Percentiles rank a stretch among this genome's conserved stretches.
phyloP scores from a whole-genome alignment of 2,113 vertebrate species.

The Antidorcas marsupialis region DNA sequence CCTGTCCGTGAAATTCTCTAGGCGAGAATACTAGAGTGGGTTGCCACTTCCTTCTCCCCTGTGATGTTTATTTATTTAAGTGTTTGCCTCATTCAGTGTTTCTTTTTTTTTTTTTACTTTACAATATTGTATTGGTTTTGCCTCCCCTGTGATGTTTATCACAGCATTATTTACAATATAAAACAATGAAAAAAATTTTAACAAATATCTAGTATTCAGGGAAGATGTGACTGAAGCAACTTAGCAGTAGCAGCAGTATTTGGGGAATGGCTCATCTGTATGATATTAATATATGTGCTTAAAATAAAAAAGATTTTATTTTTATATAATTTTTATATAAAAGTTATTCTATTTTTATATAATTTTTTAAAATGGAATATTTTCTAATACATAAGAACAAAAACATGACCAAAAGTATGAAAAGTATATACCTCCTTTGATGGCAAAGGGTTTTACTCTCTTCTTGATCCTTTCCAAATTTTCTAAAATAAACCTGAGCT shows the following conservation, averaged over 20 bases:
- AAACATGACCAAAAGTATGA: not conserved
- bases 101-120: no score
- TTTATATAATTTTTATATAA: not conserved
- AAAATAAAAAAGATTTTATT: not conserved
- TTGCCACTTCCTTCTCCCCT: not conserved
- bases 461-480: not conserved
- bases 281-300: not conserved
- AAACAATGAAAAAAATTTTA: not conserved
- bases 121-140: no score
- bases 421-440: not conserved
- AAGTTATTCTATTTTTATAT: not conserved
- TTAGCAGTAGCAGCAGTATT: not conserved
- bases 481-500: not conserved
- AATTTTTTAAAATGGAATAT: not conserved
- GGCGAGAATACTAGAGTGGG: not conserved
- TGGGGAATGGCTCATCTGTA: not conserved
- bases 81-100: no score
- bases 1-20: not conserved
- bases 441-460: not conserved
- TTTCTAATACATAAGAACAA: not conserved
- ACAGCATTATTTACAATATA: not conserved
- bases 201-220: not conserved
- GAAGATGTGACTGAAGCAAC: not conserved
- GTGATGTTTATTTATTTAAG: not conserved
- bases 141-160: not conserved